Evolutionary conservation across 1,140 invertebrate genomes (phyloP).

Genomic region (Elysia chlorotica): DNA sequence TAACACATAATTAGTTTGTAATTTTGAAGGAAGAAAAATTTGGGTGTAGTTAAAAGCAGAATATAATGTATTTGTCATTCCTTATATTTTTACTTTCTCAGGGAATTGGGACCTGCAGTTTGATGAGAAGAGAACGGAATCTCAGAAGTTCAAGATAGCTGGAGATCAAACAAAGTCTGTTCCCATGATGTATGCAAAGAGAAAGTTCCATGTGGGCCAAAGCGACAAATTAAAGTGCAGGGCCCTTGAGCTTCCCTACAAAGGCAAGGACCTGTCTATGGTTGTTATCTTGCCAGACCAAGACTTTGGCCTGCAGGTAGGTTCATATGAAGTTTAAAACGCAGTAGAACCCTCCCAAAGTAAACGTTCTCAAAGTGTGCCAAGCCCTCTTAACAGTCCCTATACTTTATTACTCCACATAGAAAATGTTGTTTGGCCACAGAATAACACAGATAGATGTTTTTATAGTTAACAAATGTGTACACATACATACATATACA

Average conservation of each 20-base stretch:
- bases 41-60: too few relatives aligned
- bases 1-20: too few relatives aligned
- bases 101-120: constrained; percentile 77
- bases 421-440: too few relatives aligned
- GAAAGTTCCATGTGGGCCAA: constrained; percentile 6
- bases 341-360: too few relatives aligned
- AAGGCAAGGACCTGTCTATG: constrained; percentile 68
- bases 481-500: too few relatives aligned
- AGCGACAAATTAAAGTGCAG: constrained; percentile 65
- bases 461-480: too few relatives aligned
- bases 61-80: not conserved
- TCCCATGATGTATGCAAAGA: constrained; percentile 24
- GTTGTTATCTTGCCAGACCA: constrained; percentile 75
- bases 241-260: constrained; percentile 76
- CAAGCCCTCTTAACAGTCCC: too few relatives aligned
- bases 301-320: constrained; percentile 46
- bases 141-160: constrained; percentile 24
- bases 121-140: constrained; percentile 64
- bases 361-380: too few relatives aligned
- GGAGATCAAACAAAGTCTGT: constrained; percentile 14
- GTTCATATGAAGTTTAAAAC: too few relatives aligned
- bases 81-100: constrained; percentile 33
- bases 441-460: too few relatives aligned
- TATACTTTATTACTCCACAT: too few relatives aligned
- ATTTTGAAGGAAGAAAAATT: too few relatives aligned